Base-by-base conservation (phyloP, 2,113 vertebrate genomes). In the Lamprotornis superbus region DNA sequence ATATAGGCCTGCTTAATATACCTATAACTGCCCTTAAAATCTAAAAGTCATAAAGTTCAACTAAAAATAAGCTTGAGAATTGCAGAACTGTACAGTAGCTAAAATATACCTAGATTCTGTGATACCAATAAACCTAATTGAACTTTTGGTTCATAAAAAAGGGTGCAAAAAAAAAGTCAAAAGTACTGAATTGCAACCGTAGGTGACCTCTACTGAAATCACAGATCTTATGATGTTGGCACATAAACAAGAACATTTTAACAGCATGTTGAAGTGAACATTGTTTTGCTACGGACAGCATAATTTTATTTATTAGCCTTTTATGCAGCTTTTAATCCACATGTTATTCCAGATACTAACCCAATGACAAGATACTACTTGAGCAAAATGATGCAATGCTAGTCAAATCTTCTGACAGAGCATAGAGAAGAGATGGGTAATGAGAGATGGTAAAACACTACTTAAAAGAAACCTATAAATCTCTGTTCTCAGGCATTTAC, bases 341-440 rank as follows among this genome's bases (percentile, higher is more conserved):
- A 17, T 52, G 20, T 19, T 91, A 4, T 78, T 77, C 44, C 64
- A 78, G 55, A 59, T 83, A 63, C 28, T 81, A 80, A 60, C 18
- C 28, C 22, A 68, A 20, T 78, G 76, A 88, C 75, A 71, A 86
- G 90, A 93, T 50, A 15, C 23, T 68, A 63, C 88, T 90, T 91
- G 79, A 96, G 28, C 44, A 67, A 78, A 64, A 37, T 95, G 95
- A 92, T 71, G 92, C 79, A 97, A 90, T 83, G 44, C 84, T 86
- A 53, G 52, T 39, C 39, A 86, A 88, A 69, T 69, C 59, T 89
- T 94, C 93, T 61, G 59, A 53, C 84, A 90, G 71, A 92, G 28
- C 60, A 50, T 37, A 86, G 52, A 86, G 63, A 59, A 67, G 15
- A 10, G 0, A 68, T 27, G 9, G 68, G 18, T 95, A 87, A 90